A percentile compares a stretch with the other conserved stretches of the same genome.
phyloP scores from a whole-genome alignment of 2,797 vertebrate genomes.

The Loris lydekkerianus region DNA sequence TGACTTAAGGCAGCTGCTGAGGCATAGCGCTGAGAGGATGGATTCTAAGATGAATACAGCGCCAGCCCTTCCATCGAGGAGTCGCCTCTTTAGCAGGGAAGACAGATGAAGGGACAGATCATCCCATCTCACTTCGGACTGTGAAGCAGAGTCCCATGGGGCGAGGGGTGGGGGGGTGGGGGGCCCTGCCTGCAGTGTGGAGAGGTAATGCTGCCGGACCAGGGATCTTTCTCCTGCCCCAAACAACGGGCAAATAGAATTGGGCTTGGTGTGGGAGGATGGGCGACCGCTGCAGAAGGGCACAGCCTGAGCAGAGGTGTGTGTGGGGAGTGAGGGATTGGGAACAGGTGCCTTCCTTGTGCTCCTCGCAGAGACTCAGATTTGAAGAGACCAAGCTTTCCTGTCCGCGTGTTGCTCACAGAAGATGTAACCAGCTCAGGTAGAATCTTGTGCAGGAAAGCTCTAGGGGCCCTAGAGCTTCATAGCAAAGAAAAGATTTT shows the following conservation, averaged over 20 bases:
- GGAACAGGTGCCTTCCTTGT: background rate
- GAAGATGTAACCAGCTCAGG: background rate
- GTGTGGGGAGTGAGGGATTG: fast-evolving
- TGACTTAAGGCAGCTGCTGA: background rate
- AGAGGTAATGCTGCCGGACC: background rate
- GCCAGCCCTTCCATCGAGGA: background rate
- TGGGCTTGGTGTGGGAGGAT: too few relatives aligned
- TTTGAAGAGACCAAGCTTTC: background rate
- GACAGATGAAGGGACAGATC: background rate
- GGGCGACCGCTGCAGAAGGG: background rate
- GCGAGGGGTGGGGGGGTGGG: too few relatives aligned
- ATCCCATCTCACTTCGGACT: background rate
- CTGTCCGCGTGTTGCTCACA: fast-evolving
- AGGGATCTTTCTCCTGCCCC: background rate
- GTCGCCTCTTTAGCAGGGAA: background rate
- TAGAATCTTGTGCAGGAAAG: background rate
- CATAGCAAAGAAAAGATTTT: background rate
- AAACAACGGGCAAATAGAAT: background rate
- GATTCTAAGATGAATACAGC: background rate
- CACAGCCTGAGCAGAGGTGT: background rate
- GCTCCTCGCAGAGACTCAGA: background rate
- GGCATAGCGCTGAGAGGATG: background rate
- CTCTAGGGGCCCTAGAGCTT: background rate
- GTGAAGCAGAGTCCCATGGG: background rate
- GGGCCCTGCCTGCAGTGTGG: fast-evolving